Conservation (phyloP, 2,888 invertebrate genomes). For the Synanthedon vespiformis region DNA sequence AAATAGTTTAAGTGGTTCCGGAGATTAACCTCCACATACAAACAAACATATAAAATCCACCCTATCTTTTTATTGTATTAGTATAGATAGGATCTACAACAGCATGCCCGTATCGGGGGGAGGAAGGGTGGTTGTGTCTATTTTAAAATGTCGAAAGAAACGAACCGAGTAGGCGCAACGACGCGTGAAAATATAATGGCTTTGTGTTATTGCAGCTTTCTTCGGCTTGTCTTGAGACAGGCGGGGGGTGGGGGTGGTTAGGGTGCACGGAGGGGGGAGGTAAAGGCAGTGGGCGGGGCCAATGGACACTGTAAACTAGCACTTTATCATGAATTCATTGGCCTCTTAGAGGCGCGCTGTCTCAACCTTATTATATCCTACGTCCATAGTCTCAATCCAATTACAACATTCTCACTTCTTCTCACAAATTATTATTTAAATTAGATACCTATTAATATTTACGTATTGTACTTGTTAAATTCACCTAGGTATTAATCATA, state of each 20-base stretch:
- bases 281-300: slow-evolving; percentile 6
- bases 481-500: no score
- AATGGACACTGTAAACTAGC: slow-evolving; percentile 12
- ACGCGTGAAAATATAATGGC: slow-evolving; percentile 19
- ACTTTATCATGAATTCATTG: slow-evolving; percentile 14
- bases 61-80: no score
- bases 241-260: slow-evolving; percentile 1
- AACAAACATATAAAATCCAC: no score
- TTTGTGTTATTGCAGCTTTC: slow-evolving; percentile 8
- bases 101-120: no score
- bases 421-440: no score
- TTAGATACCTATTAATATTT: no score
- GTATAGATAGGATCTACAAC: no score
- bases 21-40: no score
- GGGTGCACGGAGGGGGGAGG: slow-evolving; percentile 2
- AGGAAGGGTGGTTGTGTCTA: neutral
- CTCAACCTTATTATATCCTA: neutral
- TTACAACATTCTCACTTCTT: no score
- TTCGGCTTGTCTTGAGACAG: neutral
- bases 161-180: slow-evolving; percentile 5
- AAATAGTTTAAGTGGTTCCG: no score
- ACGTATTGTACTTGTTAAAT: no score
- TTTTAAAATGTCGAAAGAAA: neutral
- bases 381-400: no score
- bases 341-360: neutral